Percentiles rank a stretch among this genome's conserved stretches.
Evolutionary conservation across 2,888 invertebrate genomes (phyloP).

Genomic region (Physocephala rufipes): DNA sequence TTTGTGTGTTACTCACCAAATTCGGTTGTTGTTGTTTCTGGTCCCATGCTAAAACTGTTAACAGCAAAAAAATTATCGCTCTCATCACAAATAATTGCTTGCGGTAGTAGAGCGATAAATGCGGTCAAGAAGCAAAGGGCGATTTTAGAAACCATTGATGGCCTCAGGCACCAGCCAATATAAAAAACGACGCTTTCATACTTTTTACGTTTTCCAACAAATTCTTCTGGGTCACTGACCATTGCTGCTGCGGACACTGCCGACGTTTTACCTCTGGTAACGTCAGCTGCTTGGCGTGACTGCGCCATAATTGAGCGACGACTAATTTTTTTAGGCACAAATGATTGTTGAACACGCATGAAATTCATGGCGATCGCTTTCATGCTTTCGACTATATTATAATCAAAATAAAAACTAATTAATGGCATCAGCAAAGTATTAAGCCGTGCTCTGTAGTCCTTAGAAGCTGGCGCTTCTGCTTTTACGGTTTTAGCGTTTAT

Average conservation of each 20-base stretch:
- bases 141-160: constrained; percentile 43
- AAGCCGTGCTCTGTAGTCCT: constrained; percentile 33
- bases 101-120: constrained; percentile 53
- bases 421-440: constrained; percentile 27
- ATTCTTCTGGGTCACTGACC: constrained; percentile 8
- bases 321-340: constrained; percentile 44
- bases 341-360: constrained; percentile 61
- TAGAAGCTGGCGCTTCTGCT: constrained; percentile 12
- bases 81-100: constrained; percentile 59
- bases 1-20: constrained; percentile 60
- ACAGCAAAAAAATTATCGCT: constrained; percentile 62
- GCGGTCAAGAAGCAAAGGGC: constrained; percentile 53
- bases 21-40: constrained; percentile 65
- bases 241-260: neutral
- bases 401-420: constrained; percentile 6
- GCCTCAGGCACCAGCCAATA: neutral
- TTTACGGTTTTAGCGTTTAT: neutral
- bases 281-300: neutral
- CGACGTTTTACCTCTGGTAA: neutral
- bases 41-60: constrained; percentile 61
- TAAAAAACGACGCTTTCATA: neutral
- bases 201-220: neutral
- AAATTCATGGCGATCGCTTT: constrained; percentile 42
- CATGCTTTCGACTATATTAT: constrained; percentile 22
- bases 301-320: too few species aligned